Percentiles rank a stretch among this genome's conserved stretches.
These are phyloP conservation scores for Leptopilina clavipes DNA, from an alignment of 1,140 invertebrate genomes.

Conservation along the genomic window DNA sequence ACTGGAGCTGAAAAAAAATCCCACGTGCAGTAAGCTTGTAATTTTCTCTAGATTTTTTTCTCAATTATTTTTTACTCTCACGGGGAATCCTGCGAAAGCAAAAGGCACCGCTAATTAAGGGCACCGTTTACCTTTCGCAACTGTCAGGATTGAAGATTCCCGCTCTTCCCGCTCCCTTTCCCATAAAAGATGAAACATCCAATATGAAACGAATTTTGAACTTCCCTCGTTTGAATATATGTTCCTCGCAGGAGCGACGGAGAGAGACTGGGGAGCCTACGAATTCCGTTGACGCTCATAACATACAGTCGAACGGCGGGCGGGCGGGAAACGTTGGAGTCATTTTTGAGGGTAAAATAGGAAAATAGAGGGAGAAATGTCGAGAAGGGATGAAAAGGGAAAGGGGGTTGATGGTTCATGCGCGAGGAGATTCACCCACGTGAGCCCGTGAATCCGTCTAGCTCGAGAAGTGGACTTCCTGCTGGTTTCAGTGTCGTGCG, in stretches of 20 bases:
- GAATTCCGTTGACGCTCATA: constrained; percentile 16
- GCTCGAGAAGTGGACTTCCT: constrained; percentile 66
- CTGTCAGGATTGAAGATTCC: constrained; percentile 12
- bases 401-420: constrained; percentile 67
- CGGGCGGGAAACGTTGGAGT: constrained; percentile 31
- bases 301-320: constrained; percentile 1
- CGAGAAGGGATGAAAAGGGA: constrained; percentile 44
- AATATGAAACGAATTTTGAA: neutral
- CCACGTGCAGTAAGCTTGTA: constrained; percentile 1
- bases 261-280: neutral
- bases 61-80: neutral
- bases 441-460: constrained; percentile 70
- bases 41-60: constrained; percentile 20
- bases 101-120: constrained; percentile 30
- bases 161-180: no score
- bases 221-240: neutral
- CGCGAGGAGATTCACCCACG: constrained; percentile 69
- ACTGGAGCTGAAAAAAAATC: constrained; percentile 15
- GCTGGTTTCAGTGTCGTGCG: constrained; percentile 68
- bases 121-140: constrained; percentile 11
- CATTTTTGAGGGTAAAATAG: constrained; percentile 37
- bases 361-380: constrained; percentile 28
- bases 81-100: constrained; percentile 11
- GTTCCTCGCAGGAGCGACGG: neutral
- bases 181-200: constrained; percentile 3